Base-by-base conservation (phyloP, 2,888 invertebrate genomes). In the Himalopsyche kuldschensis region DNA sequence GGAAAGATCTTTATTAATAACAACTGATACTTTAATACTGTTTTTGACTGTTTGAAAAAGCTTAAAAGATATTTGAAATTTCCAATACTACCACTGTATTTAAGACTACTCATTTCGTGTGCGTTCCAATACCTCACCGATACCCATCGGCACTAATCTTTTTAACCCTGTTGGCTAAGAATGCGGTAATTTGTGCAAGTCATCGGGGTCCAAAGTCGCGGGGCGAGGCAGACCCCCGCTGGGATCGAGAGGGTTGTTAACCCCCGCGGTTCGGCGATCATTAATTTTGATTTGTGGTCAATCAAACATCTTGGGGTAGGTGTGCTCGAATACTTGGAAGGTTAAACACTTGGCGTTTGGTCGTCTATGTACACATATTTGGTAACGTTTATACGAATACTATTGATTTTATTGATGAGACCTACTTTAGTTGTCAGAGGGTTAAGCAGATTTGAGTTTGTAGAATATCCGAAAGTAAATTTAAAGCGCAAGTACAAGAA, bases 241-340 rank as follows among this genome's bases (percentile, higher is more conserved):
- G 91, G 91, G 87, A 87, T 90, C 87, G 88, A 63, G 32, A 47
- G 84, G 85, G 82, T 55, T 75, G 47, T 88, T 89, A 91, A 89
- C 90, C 91, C 89, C 91, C 91, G 90, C 91, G 91, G 91, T 91
- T 87, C 87, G 90, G 87, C 88, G 89, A 91, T 92, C 92, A 92
- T 92, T 92, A 92, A 92, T 92, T 92, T 91, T 92, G 92, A 92
- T 92, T 92, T 92, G 92, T 92, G 92, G 92, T 92, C 91, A 92
- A 92, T 92, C 92, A 92, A 90, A 91, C 90, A 89, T 89, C 89
- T 89, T 87, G 89, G 91, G 90, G 91, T 91, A 75, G 78, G 75
- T 78, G 75, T 82, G 82, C 69, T 69, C 27, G 69, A 76, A 41
- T 41, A 32, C 75, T 32, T 31, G 47, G 27, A 75, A 75, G 75